phyloP scores from a whole-genome alignment of 2,888 invertebrate species.

The Liposcelis brunnea region DNA sequence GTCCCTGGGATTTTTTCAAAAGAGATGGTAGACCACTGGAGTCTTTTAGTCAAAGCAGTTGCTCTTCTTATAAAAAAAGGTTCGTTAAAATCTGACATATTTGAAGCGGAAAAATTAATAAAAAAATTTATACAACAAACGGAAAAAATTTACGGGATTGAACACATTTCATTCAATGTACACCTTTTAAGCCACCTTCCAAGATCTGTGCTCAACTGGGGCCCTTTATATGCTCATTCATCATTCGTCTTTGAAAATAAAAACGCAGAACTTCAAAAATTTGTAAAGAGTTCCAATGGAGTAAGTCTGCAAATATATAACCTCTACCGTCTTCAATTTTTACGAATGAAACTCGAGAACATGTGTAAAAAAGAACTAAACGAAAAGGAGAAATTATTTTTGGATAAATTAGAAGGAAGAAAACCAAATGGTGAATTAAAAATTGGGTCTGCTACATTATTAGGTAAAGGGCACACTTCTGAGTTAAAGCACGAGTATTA shows the following conservation, averaged over 20 bases:
- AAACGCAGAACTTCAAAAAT: neutral
- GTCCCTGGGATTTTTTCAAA: neutral
- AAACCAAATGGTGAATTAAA: too few relatives aligned
- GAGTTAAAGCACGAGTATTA: too few relatives aligned
- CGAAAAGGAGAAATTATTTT: neutral
- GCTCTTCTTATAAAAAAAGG: neutral
- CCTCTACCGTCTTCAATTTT: neutral
- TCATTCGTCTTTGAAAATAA: neutral
- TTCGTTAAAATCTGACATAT: neutral
- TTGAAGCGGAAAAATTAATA: neutral
- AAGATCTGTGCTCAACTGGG: neutral
- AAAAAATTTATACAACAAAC: neutral
- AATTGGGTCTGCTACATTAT: too few relatives aligned
- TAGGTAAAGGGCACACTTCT: too few relatives aligned
- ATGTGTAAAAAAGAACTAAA: neutral
- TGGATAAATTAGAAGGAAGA: neutral
- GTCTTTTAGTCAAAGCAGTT: neutral
- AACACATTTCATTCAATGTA: neutral
- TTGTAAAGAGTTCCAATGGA: constrained; percentile 3
- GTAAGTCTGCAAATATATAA: neutral
- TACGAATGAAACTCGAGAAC: neutral
- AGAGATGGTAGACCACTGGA: neutral
- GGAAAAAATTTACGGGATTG: neutral
- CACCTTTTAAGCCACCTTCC: neutral
- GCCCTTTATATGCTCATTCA: neutral